Evolutionary conservation across 2,888 invertebrate species (phyloP), one percentile per base, ranked within the genome.

Genomic region (Pammene fasciana): DNA sequence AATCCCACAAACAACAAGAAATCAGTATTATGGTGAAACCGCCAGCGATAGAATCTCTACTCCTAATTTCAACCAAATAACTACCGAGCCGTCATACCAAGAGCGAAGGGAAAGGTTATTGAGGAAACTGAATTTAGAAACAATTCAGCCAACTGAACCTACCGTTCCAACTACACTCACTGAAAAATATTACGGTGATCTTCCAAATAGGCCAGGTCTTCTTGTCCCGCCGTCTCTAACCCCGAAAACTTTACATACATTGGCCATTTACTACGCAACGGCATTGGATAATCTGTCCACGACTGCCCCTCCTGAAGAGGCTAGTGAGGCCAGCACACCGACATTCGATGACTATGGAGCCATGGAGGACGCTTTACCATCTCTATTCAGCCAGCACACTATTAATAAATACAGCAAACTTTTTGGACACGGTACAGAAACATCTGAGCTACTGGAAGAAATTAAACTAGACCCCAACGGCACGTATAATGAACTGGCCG

Each of bases 211-310:
- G 71, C 93, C 94, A 45, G 96, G 95, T 5, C 86, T 96, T n/a
- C 91, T 94, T 7, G 94, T 95, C 9, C 96, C 96, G 3, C 95
- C 95, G 14, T 96, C 96, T 0, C 94, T 95, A 0, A 96, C 96
- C 0, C 96, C 97, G 0, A 95, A 96, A 80, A 96, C 96, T 0
- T 88, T 96, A 11, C 96, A 96, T 75, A 96, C 96, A 0, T 83
- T 97, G 55, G 97, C 97, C 0, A 94, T 96, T 74, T 97, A 97
- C 80, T 97, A 97, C 80, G 96, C 96, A 3, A 95, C 95, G 9
- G 94, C 95, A 74, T 90, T 94, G 72, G 95, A 95, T 75, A 93
- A 93, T 74, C 85, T 94, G 43, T 92, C 93, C 1, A 89, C 92
- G 10, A 86, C 93, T 43, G 64, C 87, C 5, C 73, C 82, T 10